Percentiles rank a stretch among this genome's conserved stretches.
Conservation (phyloP, 2,113 vertebrate species). For the Tonatia bakeri region DNA sequence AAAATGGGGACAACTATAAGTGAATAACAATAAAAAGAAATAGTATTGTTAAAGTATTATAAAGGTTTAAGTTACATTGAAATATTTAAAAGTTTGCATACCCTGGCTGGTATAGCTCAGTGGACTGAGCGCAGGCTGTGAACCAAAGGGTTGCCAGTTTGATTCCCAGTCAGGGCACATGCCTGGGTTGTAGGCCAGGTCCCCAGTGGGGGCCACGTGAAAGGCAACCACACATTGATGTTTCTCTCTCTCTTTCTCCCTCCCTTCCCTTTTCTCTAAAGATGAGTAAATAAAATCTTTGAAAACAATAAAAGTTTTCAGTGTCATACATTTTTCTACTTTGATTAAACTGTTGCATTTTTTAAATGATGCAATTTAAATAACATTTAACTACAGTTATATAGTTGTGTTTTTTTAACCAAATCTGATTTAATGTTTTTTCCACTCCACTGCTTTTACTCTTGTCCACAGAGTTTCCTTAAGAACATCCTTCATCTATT, state of each 20-base stretch:
- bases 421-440: neutral
- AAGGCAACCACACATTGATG: no score
- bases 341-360: neutral
- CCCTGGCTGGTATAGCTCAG: no score
- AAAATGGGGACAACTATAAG: no score
- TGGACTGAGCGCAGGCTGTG: no score
- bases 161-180: no score
- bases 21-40: neutral
- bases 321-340: neutral
- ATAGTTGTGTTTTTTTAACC: neutral
- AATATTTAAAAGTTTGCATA: neutral
- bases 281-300: no score
- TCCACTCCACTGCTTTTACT: neutral
- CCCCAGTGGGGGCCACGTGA: no score
- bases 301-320: neutral
- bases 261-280: no score
- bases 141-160: no score
- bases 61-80: neutral
- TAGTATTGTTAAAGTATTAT: neutral
- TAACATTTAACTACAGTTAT: neutral
- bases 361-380: neutral
- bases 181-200: no score
- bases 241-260: no score
- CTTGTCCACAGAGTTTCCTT: neutral
- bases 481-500: neutral